Conservation (phyloP, 1,140 invertebrate genomes). For the Rhagoletis zephyria region DNA sequence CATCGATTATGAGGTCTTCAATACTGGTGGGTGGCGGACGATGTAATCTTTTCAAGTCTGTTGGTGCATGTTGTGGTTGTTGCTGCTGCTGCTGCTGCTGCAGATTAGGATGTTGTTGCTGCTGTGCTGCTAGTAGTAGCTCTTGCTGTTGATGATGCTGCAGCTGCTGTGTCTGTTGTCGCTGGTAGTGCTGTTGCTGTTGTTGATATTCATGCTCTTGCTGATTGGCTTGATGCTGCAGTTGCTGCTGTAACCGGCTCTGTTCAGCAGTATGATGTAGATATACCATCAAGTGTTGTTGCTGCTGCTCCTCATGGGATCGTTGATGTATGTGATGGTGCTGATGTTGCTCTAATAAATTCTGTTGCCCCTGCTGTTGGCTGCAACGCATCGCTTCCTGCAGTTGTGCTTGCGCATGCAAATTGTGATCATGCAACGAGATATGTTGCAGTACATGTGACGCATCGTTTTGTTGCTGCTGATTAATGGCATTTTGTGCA, state of each 20-base stretch:
- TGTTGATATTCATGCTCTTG: neutral
- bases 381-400: neutral
- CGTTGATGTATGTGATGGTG: slow-evolving; percentile 16
- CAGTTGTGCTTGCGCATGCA: slow-evolving; percentile 73
- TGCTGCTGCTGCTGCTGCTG: neutral
- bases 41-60: slow-evolving; percentile 53
- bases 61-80: neutral
- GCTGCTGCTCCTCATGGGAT: slow-evolving; percentile 45
- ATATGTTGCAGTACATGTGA: slow-evolving; percentile 64
- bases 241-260: neutral
- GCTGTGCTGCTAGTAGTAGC: neutral
- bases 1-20: slow-evolving; percentile 67
- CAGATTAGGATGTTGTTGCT: neutral
- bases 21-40: neutral
- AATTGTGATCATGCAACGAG: slow-evolving; percentile 74
- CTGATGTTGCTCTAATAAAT: neutral
- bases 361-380: neutral
- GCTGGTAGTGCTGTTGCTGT: neutral
- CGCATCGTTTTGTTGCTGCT: slow-evolving; percentile 67
- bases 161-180: neutral
- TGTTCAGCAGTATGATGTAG: neutral
- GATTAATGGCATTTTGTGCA: slow-evolving; percentile 61
- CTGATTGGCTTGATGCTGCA: neutral
- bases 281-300: slow-evolving; percentile 23
- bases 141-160: neutral